Conservation (phyloP, 2,113 vertebrate species). For the Philantomba maxwellii region DNA sequence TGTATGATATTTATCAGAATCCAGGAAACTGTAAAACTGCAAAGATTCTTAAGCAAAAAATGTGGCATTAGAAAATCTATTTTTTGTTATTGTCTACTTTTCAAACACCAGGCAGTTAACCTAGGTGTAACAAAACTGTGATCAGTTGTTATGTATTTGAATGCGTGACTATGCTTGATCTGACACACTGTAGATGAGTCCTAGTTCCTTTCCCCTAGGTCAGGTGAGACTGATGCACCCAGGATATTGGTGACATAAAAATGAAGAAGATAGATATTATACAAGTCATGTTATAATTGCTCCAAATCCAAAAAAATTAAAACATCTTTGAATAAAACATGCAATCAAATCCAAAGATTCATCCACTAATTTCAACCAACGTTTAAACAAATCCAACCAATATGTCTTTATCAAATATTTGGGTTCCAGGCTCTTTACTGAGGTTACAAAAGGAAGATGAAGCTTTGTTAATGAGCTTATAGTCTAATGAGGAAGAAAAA, state of each 20-base stretch:
- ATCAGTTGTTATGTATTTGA: background rate
- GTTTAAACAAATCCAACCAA: background rate
- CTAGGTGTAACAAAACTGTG: background rate
- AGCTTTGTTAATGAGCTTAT: background rate
- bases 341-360: background rate
- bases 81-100: background rate
- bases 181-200: background rate
- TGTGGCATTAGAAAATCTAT: background rate
- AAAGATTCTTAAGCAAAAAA: background rate
- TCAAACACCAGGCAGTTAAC: background rate
- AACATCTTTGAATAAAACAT: slow-evolving; percentile 24
- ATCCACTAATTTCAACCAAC: background rate
- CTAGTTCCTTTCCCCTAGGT: background rate
- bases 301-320: background rate
- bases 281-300: background rate
- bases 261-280: background rate
- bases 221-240: background rate
- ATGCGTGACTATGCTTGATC: background rate
- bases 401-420: background rate
- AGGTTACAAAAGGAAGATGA: background rate
- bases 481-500: background rate
- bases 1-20: slow-evolving; percentile 24
- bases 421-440: background rate
- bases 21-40: background rate
- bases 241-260: background rate